phyloP scores from a whole-genome alignment of 2,888 invertebrate species.

The Autographa pulchrina region DNA sequence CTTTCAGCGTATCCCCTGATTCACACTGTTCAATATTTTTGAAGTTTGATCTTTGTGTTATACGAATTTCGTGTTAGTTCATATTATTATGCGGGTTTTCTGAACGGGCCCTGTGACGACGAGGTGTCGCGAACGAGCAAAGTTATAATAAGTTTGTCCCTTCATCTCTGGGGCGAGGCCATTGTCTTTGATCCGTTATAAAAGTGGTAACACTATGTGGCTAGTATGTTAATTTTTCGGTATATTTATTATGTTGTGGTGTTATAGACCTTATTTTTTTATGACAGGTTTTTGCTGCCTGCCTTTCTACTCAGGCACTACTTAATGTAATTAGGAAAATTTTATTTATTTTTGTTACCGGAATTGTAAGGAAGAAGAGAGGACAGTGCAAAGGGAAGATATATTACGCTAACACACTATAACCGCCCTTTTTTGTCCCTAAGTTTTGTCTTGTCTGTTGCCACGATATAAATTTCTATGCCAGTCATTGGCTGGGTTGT shows the following conservation, averaged over 20 bases:
- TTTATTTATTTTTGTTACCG: too few species aligned
- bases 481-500: not conserved
- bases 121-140: slow-evolving; percentile 84
- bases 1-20: slow-evolving; percentile 70
- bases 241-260: not conserved
- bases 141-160: slow-evolving; percentile 86
- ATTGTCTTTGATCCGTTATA: slow-evolving; percentile 79
- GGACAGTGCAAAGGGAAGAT: not conserved
- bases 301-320: not conserved
- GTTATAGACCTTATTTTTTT: too few species aligned
- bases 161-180: slow-evolving; percentile 71
- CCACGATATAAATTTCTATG: not conserved
- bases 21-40: slow-evolving; percentile 76
- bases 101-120: slow-evolving; percentile 71
- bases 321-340: too few species aligned
- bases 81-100: slow-evolving; percentile 81
- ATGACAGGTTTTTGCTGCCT: not conserved
- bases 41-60: slow-evolving; percentile 74
- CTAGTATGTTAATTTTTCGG: slow-evolving; percentile 15
- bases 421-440: not conserved
- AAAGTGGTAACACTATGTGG: slow-evolving; percentile 61
- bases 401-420: not conserved
- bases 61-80: slow-evolving; percentile 70
- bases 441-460: not conserved
- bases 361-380: too few species aligned